Percentiles rank a stretch among this genome's conserved stretches.
Conservation (phyloP, 2,797 vertebrate genomes). For the Podarcis siculus region DNA sequence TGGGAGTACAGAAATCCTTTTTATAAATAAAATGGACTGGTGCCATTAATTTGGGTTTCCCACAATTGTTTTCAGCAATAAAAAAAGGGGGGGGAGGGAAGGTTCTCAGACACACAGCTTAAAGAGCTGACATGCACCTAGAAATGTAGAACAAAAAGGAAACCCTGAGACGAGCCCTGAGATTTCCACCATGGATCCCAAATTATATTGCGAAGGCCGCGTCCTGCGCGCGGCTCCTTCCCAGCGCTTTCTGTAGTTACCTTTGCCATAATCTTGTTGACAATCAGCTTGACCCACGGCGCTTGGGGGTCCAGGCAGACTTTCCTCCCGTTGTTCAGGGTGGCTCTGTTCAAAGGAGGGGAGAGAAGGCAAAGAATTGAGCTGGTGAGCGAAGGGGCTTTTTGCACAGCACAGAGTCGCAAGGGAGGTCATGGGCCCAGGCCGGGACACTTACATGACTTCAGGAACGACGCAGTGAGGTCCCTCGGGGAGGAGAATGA, state of each 20-base stretch:
- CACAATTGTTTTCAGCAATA: no score
- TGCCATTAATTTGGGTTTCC: no score
- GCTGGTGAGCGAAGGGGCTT: background rate
- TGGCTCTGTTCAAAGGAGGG: constrained; percentile 12
- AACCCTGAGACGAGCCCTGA: no score
- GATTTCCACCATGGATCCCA: background rate
- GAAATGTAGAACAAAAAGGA: no score
- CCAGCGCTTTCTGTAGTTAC: background rate
- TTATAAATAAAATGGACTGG: no score
- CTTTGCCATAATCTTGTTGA: background rate
- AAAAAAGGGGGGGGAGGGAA: no score
- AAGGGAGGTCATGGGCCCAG: constrained; percentile 1
- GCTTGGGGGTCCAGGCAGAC: constrained; percentile 15
- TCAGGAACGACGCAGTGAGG: constrained; percentile 62
- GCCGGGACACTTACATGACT: constrained; percentile 68
- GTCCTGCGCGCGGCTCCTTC: no score
- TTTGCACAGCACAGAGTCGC: background rate
- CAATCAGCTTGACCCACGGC: background rate
- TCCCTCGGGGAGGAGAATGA: constrained; percentile 56
- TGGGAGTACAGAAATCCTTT: no score
- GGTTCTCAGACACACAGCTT: no score
- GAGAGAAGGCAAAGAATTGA: background rate
- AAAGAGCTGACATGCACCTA: no score
- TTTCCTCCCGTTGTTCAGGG: background rate
- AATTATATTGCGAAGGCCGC: background rate